Evolutionary conservation across 2,113 vertebrate genomes (phyloP), one percentile per base, ranked within the genome.

Genomic region (Phrynosoma blainvillii): DNA sequence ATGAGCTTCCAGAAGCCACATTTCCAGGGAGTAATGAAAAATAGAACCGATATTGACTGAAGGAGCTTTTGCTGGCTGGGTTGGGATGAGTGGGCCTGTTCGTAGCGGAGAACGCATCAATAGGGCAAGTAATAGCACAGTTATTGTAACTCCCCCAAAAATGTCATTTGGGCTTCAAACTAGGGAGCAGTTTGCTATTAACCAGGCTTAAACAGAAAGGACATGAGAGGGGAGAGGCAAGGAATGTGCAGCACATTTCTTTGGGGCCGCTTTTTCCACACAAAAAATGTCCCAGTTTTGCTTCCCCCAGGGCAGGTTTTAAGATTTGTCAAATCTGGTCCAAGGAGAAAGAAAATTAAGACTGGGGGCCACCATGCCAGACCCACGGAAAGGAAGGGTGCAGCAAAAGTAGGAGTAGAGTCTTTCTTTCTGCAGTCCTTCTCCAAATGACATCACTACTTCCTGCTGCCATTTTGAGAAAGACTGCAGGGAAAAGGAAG

Each of bases 11-110:
- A 95, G 95, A 93, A 95, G 95, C 95, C 96, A 95, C 95, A 95
- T 96, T 96, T 96, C 96, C 95, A 96, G 96, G 95, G 95, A 96
- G 95, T 96, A 96, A 96, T 96, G 96, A 95, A 96, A 96, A 96
- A 95, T 96, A 96, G 95, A 96, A 96, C 94, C 93, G 95, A 92
- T 96, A 96, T 96, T 96, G 96, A 96, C 96, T 96, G 95, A 95
- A 95, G 95, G 93, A 95, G 96, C 94, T 94, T 93, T 68, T 81
- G 94, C 91, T 88, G 93, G 94, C 92, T 71, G 92, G 91, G 90
- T 91, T 70, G 93, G 94, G 96, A 95, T 94, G 95, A 96, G 95
- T 92, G 30, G 90, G 59, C 6, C 91, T 91, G 84, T 88, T 93
- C 92, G 90, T 92, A 93, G 87, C 87, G 91, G 95, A 92, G 95